These are phyloP conservation scores for Sycophaga agraensis DNA, from an alignment of 1,140 invertebrate genomes.

Conservation along the genomic window DNA sequence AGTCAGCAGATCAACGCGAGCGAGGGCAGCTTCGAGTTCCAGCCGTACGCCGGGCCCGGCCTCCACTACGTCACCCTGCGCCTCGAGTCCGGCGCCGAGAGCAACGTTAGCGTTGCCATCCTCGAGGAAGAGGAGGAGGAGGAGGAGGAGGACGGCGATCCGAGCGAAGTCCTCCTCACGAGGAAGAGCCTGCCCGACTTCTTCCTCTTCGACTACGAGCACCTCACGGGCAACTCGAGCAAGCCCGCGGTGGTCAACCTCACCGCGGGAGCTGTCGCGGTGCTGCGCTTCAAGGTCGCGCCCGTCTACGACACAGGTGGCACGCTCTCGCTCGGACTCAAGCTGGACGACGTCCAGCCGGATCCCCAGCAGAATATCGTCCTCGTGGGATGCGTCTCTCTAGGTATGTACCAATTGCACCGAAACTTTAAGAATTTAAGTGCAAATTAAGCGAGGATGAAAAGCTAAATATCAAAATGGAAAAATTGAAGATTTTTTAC, in stretches of 20 bases:
- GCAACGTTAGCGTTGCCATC: conserved; percentile 35
- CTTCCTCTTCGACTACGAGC: conserved; percentile 71
- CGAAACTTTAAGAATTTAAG: too few relatives aligned
- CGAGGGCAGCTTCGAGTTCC: conserved; percentile 51
- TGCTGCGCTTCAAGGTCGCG: conserved; percentile 66
- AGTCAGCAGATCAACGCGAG: conserved; percentile 36
- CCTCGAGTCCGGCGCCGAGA: conserved; percentile 39
- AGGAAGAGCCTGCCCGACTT: conserved; percentile 70
- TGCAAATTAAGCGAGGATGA: too few relatives aligned
- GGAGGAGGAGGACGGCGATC: background rate
- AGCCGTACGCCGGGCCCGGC: conserved; percentile 53
- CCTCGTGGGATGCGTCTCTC: conserved; percentile 47
- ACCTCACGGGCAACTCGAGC: conserved; percentile 58
- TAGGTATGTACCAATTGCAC: conserved; percentile 43
- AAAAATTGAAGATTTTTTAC: too few relatives aligned
- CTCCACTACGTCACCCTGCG: conserved; percentile 61
- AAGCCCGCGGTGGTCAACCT: conserved; percentile 66
- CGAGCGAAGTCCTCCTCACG: conserved; percentile 54
- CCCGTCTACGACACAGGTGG: conserved; percentile 72
- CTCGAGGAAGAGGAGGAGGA: background rate
- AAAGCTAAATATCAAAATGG: too few relatives aligned
- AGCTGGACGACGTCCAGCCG: conserved; percentile 61
- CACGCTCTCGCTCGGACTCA: conserved; percentile 66
- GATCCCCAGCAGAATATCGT: conserved; percentile 50
- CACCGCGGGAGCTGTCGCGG: conserved; percentile 61